Percentiles rank a stretch among this genome's conserved stretches.
These are phyloP conservation scores for Latrodectus hesperus DNA, from an alignment of 2,888 invertebrate genomes.

Conservation along the genomic window DNA sequence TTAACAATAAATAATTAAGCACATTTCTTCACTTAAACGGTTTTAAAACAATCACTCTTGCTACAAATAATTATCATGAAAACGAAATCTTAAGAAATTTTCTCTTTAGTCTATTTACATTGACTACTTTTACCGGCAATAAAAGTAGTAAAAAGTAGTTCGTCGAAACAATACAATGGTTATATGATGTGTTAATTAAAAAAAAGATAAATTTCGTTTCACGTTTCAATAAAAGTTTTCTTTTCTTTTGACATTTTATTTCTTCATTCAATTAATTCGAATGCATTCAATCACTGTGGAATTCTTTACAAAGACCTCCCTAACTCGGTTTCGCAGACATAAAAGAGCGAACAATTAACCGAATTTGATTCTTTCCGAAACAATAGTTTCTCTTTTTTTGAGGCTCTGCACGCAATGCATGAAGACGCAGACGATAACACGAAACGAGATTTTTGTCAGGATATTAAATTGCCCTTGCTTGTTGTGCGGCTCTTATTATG, in stretches of 20 bases:
- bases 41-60: too few relatives aligned
- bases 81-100: too few relatives aligned
- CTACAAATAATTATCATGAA: too few relatives aligned
- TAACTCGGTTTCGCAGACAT: not conserved
- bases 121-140: too few relatives aligned
- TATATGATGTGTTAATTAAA: not conserved
- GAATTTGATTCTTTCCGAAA: not conserved
- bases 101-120: too few relatives aligned
- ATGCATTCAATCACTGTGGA: not conserved
- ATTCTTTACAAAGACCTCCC: not conserved
- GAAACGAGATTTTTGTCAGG: conserved; percentile 10
- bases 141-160: too few relatives aligned
- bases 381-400: not conserved
- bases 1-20: too few relatives aligned
- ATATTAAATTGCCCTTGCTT: conserved; percentile 36
- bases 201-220: not conserved
- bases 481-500: conserved; percentile 27
- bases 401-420: not conserved
- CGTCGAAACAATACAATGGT: too few relatives aligned
- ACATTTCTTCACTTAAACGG: too few relatives aligned
- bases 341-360: not conserved
- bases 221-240: not conserved
- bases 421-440: not conserved
- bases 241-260: not conserved
- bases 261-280: not conserved